phyloP scores from a whole-genome alignment of 2,888 invertebrate species.

The Apodemia zela region DNA sequence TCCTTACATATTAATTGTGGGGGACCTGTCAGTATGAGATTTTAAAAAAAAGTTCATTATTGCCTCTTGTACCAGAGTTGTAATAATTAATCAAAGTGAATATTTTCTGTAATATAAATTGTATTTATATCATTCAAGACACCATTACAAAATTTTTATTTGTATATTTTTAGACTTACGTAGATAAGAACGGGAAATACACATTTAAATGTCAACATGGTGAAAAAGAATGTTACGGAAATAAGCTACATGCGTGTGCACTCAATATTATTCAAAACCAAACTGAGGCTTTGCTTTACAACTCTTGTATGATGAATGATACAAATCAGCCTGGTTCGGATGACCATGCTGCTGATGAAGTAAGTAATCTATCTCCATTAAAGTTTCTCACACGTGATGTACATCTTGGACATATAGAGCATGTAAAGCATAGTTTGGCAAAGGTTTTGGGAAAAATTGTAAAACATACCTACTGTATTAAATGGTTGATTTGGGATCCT shows the following conservation, averaged over 20 bases:
- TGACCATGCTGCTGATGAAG: slow-evolving; percentile 33
- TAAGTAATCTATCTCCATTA: slow-evolving; percentile 16
- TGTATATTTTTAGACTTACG: slow-evolving; percentile 39
- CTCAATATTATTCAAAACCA: slow-evolving; percentile 81
- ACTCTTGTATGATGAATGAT: slow-evolving; percentile 84
- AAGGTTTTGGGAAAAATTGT: too few relatives aligned
- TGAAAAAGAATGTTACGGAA: slow-evolving; percentile 85
- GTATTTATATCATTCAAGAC: neutral
- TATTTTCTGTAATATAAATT: too few relatives aligned
- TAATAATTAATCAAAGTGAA: too few relatives aligned
- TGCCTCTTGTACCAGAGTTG: too few relatives aligned
- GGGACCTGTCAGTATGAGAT: too few relatives aligned
- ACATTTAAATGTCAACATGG: slow-evolving; percentile 89
- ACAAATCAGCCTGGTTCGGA: slow-evolving; percentile 31
- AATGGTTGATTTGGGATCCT: too few relatives aligned
- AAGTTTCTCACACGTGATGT: too few relatives aligned
- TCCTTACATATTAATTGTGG: too few relatives aligned
- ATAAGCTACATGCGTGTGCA: slow-evolving; percentile 89
- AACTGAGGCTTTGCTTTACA: slow-evolving; percentile 79
- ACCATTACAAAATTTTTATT: neutral
- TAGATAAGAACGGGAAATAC: slow-evolving; percentile 30
- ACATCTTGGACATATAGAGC: too few relatives aligned
- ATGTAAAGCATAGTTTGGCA: too few relatives aligned
- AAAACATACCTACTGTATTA: too few relatives aligned
- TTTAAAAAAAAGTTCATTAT: too few relatives aligned